Percentiles rank a stretch among this genome's conserved stretches.
Evolutionary conservation across 1,140 invertebrate species (phyloP).

Genomic region (Trichonephila clavipes): DNA sequence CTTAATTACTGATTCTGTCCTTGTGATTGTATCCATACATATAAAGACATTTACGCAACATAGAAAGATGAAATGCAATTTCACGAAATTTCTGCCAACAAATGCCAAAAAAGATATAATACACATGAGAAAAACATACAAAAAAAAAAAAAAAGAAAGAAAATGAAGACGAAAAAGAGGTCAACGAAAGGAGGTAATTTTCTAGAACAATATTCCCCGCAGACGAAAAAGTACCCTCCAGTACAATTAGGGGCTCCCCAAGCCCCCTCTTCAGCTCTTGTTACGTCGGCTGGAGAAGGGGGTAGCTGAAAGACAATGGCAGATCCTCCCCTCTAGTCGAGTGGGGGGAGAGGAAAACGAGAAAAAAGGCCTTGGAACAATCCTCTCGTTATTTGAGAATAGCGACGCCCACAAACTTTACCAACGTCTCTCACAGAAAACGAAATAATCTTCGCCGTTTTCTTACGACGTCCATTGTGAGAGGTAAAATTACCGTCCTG

Average conservation of each 20-base stretch:
- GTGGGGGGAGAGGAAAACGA: background rate
- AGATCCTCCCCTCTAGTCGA: background rate
- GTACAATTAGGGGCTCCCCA: constrained; percentile 25
- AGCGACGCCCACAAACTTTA: too few relatives aligned
- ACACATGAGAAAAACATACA: background rate
- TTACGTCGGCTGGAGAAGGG: background rate
- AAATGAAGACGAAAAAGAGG: constrained; percentile 19
- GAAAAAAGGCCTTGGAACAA: background rate
- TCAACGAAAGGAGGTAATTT: constrained; percentile 3
- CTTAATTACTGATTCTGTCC: too few relatives aligned
- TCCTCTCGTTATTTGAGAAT: background rate
- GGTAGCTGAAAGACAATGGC: background rate
- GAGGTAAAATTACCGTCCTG: too few relatives aligned
- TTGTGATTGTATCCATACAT: too few relatives aligned
- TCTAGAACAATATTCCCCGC: background rate
- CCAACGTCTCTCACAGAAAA: too few relatives aligned
- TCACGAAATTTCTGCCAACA: background rate
- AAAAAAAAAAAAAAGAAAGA: background rate
- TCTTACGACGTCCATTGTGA: too few relatives aligned
- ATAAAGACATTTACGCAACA: background rate
- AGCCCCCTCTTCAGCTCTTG: background rate
- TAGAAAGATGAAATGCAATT: background rate
- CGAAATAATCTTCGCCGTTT: too few relatives aligned
- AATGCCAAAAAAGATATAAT: background rate
- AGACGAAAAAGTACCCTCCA: constrained; percentile 13